Evolutionary conservation across 1,140 invertebrate genomes (phyloP).

Genomic region (Platorchestia sp.): DNA sequence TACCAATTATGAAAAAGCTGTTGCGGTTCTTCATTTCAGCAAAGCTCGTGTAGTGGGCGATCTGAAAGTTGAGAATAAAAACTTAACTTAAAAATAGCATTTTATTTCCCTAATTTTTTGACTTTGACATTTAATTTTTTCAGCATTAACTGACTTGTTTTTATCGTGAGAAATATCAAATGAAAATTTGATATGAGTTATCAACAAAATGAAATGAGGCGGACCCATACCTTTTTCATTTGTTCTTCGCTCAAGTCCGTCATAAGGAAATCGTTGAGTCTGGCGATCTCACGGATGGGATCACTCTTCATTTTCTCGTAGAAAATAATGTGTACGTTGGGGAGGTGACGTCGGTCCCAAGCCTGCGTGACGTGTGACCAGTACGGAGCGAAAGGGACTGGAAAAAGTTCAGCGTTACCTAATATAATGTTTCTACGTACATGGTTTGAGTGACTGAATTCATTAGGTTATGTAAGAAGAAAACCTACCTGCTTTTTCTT

Average conservation of each 20-base stretch:
- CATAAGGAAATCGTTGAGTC: conserved; percentile 47
- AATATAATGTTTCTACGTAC: too few relatives aligned
- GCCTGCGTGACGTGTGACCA: conserved; percentile 56
- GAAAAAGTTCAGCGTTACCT: too few relatives aligned
- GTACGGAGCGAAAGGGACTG: conserved; percentile 34
- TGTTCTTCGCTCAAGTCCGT: neutral
- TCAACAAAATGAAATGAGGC: neutral
- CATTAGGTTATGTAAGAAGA: too few relatives aligned
- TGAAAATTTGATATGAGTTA: neutral
- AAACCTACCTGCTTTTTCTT: too few relatives aligned
- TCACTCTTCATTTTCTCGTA: conserved; percentile 62
- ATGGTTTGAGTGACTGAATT: too few relatives aligned
- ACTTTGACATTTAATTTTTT: neutral
- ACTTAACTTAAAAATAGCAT: neutral
- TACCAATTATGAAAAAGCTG: neutral
- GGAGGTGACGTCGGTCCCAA: conserved; percentile 55
- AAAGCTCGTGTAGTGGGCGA: neutral
- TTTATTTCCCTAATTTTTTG: neutral
- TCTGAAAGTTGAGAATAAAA: neutral
- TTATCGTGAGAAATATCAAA: neutral
- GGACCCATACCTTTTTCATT: neutral
- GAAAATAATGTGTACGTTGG: conserved; percentile 59
- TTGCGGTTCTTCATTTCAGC: neutral
- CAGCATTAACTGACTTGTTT: too few relatives aligned
- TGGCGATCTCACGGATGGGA: conserved; percentile 40